phyloP scores from a whole-genome alignment of 1,140 invertebrate species.

The Bombus cullumanus region DNA sequence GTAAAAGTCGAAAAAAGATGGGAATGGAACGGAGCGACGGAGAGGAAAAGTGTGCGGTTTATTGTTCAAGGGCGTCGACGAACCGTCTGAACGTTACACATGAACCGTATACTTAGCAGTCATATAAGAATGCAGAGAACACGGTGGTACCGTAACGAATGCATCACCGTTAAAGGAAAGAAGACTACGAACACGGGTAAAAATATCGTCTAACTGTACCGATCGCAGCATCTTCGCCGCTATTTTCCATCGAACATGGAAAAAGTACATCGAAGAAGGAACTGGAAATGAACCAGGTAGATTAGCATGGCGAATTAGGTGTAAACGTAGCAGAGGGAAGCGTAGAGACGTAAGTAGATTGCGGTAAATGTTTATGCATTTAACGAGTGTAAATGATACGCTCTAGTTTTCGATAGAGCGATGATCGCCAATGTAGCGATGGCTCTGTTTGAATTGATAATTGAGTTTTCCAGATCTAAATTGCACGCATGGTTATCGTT shows the following conservation, averaged over 20 bases:
- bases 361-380: no score
- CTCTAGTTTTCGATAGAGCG: no score
- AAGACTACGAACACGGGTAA: conserved; percentile 44
- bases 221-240: neutral
- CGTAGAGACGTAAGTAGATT: no score
- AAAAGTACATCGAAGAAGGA: no score
- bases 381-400: no score
- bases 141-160: conserved; percentile 64
- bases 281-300: no score
- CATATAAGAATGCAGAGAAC: conserved; percentile 58
- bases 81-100: conserved; percentile 55
- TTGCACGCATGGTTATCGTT: no score
- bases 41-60: conserved; percentile 40
- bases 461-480: no score
- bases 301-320: no score
- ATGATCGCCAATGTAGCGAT: no score
- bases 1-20: neutral
- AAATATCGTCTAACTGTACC: conserved; percentile 60
- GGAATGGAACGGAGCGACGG: neutral
- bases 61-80: conserved; percentile 68
- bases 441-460: no score
- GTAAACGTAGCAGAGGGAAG: no score
- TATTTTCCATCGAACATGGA: neutral
- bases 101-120: conserved; percentile 61
- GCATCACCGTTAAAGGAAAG: conserved; percentile 63